Base-by-base conservation (phyloP, 1,140 invertebrate species). In the Dendroctonus ponderosae region DNA sequence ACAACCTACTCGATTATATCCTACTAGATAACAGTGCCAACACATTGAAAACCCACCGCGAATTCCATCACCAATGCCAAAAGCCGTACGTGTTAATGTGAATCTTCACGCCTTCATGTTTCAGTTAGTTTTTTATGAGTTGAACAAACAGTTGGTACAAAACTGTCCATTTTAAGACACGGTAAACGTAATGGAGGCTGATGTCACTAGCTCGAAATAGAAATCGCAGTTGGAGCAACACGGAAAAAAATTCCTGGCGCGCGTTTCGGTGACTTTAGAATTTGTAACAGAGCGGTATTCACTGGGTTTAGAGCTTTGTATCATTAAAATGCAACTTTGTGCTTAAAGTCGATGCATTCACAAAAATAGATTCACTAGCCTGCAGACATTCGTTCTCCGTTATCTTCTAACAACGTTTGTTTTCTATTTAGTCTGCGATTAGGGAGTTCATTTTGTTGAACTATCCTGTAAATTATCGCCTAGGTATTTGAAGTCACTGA, bases 121-220 rank as follows among this genome's bases (percentile, higher is more conserved):
- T 48, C 46, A 50, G 43, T 40, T 26, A 48, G 50, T 37, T 50
- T 60, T 60, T 60, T 49, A 60, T 38, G 58, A 60, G 14, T 60
- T 38, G 14, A 15, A n/a, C 58, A 49, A 60, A 48, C 46, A 60
- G 46, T 60, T 49, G 8, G 37, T 49, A 48, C 46, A 49, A 38
- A 60, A 60, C 26, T 26, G 58, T 60, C 56, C 43, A 49, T 60
- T 60, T 60, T 60, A 60, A 60, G 58, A 60, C 44, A n/a, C 46
- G 6, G 58, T 38, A 50, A 39, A 49, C 58, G 58, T 60, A 60
- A 60, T 60, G 58, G 38, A 60, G 8, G 43, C 38, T 60, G 58
- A 60, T 60, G 58, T 60, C 58, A 60, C n/a, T 7, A 7, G 39
- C n/a, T 38, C 37, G 26, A 60, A 60, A 60, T 60, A 60, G 58